Conservation (phyloP, 1,140 invertebrate genomes). For the Neomicropteryx cornuta region DNA sequence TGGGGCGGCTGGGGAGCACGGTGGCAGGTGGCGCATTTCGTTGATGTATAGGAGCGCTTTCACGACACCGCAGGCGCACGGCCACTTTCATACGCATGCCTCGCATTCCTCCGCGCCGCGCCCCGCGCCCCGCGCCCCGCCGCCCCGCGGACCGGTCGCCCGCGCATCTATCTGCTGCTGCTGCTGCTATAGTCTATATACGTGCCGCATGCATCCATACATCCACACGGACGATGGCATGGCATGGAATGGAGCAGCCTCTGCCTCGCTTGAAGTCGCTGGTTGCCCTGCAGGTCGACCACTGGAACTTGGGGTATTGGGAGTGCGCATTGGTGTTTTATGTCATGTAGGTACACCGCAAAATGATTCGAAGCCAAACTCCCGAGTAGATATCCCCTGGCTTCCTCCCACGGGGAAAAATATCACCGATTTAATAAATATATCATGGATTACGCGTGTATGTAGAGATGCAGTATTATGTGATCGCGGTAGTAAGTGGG, state of each 20-base stretch:
- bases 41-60: constrained; percentile 38
- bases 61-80: too few relatives aligned
- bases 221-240: background rate
- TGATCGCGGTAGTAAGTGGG: too few relatives aligned
- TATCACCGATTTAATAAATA: too few relatives aligned
- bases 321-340: background rate
- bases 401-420: too few relatives aligned
- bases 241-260: background rate
- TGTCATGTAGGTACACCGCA: constrained; percentile 7
- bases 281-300: too few relatives aligned
- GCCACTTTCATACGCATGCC: constrained; percentile 39
- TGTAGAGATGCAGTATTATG: too few relatives aligned
- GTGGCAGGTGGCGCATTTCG: too few relatives aligned
- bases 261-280: background rate
- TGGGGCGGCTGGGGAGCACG: too few relatives aligned
- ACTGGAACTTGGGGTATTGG: background rate
- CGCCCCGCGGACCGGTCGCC: constrained; percentile 36
- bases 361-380: too few relatives aligned
- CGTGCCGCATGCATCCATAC: background rate
- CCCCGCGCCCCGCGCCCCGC: constrained; percentile 29
- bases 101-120: constrained; percentile 34
- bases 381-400: too few relatives aligned
- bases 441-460: too few relatives aligned
- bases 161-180: constrained; percentile 26
- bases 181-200: background rate